A percentile compares a stretch with the other conserved stretches of the same genome.
Conservation (phyloP, 1,140 invertebrate genomes). For the Lepidurus couesii region DNA sequence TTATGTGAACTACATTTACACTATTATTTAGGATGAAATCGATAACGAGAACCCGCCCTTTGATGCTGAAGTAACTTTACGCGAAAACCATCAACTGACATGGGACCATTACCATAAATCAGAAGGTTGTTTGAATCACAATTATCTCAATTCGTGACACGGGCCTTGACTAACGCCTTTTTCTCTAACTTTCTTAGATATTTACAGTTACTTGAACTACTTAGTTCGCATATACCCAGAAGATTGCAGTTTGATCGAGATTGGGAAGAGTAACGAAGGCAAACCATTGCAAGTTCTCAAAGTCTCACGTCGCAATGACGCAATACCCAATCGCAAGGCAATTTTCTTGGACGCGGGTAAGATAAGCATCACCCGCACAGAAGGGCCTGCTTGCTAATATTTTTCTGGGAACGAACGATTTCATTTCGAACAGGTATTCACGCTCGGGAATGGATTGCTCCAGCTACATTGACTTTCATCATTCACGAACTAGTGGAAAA, state of each 20-base stretch:
- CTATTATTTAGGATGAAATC: conserved; percentile 57
- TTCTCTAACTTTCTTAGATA: conserved; percentile 42
- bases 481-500: conserved; percentile 54
- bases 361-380: conserved; percentile 24
- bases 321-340: background rate
- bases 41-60: conserved; percentile 65
- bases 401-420: background rate
- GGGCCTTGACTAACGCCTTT: conserved; percentile 48
- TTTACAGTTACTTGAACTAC: conserved; percentile 62
- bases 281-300: conserved; percentile 64
- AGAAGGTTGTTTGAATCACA: background rate
- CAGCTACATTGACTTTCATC: conserved; percentile 56
- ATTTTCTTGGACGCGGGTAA: background rate
- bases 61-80: conserved; percentile 46
- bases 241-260: conserved; percentile 58
- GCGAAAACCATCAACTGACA: conserved; percentile 39
- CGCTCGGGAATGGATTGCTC: conserved; percentile 61
- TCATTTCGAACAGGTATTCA: conserved; percentile 56
- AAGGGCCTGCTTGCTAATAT: background rate
- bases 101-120: conserved; percentile 42
- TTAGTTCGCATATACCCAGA: conserved; percentile 62
- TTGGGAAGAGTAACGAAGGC: conserved; percentile 69
- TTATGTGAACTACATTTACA: background rate
- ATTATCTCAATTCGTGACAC: background rate
- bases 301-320: conserved; percentile 45